Conservation (phyloP, 2,888 invertebrate genomes). For the Magallana nippona region DNA sequence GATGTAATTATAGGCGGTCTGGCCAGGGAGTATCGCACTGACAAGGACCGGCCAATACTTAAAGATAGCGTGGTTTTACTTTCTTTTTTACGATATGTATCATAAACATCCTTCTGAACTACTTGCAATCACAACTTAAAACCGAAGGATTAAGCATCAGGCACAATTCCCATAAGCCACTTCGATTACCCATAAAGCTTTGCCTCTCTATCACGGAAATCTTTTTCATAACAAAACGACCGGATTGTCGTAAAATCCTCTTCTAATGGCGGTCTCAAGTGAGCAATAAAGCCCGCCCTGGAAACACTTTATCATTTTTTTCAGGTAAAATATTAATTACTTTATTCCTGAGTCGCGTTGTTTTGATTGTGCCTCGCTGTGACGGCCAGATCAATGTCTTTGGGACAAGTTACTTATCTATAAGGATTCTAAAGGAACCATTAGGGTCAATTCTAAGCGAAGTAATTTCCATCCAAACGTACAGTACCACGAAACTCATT, state of each 20-base stretch:
- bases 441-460: no score
- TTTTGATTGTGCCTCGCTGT: not conserved
- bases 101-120: not conserved
- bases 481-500: no score
- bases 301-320: slow-evolving; percentile 7
- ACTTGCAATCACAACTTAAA: not conserved
- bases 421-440: no score
- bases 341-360: not conserved
- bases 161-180: slow-evolving; percentile 24
- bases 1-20: no score
- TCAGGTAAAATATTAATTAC: slow-evolving; percentile 32
- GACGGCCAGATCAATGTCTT: no score
- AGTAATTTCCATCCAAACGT: no score
- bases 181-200: slow-evolving; percentile 20
- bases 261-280: not conserved
- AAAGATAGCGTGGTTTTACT: not conserved
- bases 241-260: not conserved
- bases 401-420: no score
- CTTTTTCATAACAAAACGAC: not conserved
- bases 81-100: not conserved
- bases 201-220: not conserved
- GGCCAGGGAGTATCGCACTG: no score
- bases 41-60: no score
- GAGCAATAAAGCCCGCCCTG: not conserved
- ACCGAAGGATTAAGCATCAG: slow-evolving; percentile 7